Evolutionary conservation across 1,140 invertebrate genomes (phyloP).

Genomic region (Drosophila santomea): DNA sequence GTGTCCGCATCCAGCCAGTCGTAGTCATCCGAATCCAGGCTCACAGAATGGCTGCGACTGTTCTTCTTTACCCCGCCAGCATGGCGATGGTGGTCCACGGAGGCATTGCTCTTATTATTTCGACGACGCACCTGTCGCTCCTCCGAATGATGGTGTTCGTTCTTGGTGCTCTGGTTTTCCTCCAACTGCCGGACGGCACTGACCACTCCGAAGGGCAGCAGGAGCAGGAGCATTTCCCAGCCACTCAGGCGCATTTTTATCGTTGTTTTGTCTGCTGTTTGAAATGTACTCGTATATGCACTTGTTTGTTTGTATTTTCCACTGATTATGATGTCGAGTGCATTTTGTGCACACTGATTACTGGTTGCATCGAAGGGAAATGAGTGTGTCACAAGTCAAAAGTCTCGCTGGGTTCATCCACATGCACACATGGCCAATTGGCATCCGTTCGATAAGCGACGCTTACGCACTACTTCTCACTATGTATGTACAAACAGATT

Average conservation of each 20-base stretch:
- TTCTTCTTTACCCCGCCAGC: conserved; percentile 6
- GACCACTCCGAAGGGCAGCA: conserved; percentile 24
- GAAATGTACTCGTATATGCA: conserved; percentile 31
- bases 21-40: conserved; percentile 52
- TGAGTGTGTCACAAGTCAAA: conserved; percentile 49
- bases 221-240: conserved; percentile 38
- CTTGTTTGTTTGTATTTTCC: neutral
- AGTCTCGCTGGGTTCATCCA: conserved; percentile 24
- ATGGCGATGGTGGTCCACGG: conserved; percentile 35
- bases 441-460: conserved; percentile 33
- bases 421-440: conserved; percentile 38
- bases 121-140: conserved; percentile 34
- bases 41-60: neutral
- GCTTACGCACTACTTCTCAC: conserved; percentile 19
- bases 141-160: conserved; percentile 18
- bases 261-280: conserved; percentile 17
- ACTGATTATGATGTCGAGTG: conserved; percentile 34
- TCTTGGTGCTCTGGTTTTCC: conserved; percentile 53
- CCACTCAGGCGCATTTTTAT: conserved; percentile 54
- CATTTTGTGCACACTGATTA: conserved; percentile 49
- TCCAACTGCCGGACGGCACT: conserved; percentile 44
- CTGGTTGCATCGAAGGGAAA: conserved; percentile 30
- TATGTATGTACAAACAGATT: conserved; percentile 13
- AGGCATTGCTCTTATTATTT: conserved; percentile 44
- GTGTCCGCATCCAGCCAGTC: conserved; percentile 57